A percentile compares a stretch with the other conserved stretches of the same genome.
phyloP scores from a whole-genome alignment of 2,113 vertebrate species.

The Phyllostomus hastatus region DNA sequence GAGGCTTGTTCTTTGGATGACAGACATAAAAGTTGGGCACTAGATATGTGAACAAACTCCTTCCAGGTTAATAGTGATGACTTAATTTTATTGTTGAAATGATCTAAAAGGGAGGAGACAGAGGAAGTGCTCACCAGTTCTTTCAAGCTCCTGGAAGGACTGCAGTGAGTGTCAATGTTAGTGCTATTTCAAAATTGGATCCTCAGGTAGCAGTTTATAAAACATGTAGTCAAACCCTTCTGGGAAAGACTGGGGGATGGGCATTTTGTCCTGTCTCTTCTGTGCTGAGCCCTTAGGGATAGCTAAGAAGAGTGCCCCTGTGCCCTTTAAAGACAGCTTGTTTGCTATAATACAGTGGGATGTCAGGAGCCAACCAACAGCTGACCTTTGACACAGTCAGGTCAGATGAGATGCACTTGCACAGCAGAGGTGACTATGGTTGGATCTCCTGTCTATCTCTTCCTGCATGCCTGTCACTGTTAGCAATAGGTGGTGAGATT shows the following conservation, averaged over 20 bases:
- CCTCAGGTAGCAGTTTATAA: background rate
- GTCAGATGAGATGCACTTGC: too few species aligned
- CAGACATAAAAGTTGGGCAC: background rate
- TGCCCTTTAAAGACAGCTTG: background rate
- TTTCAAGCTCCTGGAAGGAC: background rate
- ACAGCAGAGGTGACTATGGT: too few species aligned
- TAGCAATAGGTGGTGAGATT: too few species aligned
- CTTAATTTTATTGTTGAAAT: background rate
- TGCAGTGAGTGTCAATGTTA: background rate
- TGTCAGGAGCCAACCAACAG: too few species aligned
- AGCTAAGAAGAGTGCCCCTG: background rate
- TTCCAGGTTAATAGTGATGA: background rate
- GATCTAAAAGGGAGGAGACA: background rate
- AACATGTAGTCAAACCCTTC: background rate
- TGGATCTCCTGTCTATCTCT: too few species aligned
- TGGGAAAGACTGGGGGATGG: background rate
- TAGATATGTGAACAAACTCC: background rate
- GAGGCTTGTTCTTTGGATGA: too few species aligned
- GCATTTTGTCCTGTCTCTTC: background rate
- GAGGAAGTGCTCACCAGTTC: background rate
- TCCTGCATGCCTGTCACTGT: too few species aligned
- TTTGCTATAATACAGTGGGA: background rate
- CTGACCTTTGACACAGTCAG: too few species aligned
- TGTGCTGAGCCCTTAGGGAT: background rate
- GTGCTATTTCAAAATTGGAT: background rate